Evolutionary conservation across 2,797 vertebrate species (phyloP), one percentile per base, ranked within the genome.

Genomic region (Scyliorhinus canicula): DNA sequence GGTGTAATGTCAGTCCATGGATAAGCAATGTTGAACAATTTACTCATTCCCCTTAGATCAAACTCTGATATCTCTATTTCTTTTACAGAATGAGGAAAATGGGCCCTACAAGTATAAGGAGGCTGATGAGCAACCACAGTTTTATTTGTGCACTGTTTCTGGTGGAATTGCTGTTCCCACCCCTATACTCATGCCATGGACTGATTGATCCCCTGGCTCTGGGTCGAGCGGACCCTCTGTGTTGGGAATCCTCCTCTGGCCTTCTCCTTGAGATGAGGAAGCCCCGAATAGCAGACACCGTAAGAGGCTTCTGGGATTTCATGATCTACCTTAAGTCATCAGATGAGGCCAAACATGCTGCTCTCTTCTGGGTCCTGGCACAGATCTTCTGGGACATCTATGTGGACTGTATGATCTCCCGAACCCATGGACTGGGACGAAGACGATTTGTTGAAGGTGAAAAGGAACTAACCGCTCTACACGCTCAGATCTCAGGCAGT

Each of bases 311-410:
- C 97, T 99, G 99, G 99, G 98, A 99, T 96, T 97, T 99, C 84
- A 99, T 99, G 99, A 97, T 98, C 96, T 97, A 97, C 96, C 97
- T 99, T 74, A 98, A 98, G 96, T 97, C 98, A 24, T 99, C 99
- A 21, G 98, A 98, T 95, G 98, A 99, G 96, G 96, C 97, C 96
- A 98, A 98, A 95, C 98, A 99, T 67, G 97, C 97, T 55, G 97
- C 98, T 95, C 97, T 99, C 91, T 99, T 98, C 97, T 99, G 99
- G 99, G 98, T 99, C 96, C 97, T 99, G 96, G 98, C 98, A 82
- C 98, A 98, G 95, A 98, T 99, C 96, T 99, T 99, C 97, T 99
- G 98, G 99, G 98, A 99, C 96, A 98, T 98, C 60, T 99, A 99
- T 50, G 97, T 98, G 96, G 98, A 99, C 96, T 99, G 99, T 5